Conservation (phyloP, 1,140 invertebrate genomes). For the Bombus sylvicola region DNA sequence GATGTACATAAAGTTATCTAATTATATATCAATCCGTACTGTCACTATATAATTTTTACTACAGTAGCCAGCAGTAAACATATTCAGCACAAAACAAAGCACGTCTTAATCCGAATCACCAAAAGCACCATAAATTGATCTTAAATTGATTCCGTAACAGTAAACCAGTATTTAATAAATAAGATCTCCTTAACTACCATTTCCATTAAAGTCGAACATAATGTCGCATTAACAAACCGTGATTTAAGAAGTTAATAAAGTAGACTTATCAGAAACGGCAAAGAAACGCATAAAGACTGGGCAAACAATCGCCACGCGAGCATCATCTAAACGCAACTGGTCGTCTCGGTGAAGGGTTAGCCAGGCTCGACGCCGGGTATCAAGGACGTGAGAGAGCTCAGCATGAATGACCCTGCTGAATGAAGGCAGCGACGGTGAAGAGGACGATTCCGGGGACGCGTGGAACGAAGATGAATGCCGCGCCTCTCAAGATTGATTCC, state of each 20-base stretch:
- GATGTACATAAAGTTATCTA: no score
- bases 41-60: no score
- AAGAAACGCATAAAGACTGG: not conserved
- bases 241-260: not conserved
- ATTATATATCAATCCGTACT: no score
- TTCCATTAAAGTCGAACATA: not conserved
- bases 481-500: conserved; percentile 65
- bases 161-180: not conserved
- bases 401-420: conserved; percentile 52
- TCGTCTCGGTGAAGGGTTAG: conserved; percentile 11
- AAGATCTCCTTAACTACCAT: not conserved
- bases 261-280: not conserved
- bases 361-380: not conserved
- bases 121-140: no score
- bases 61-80: no score
- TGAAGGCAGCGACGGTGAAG: conserved; percentile 13
- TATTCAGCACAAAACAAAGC: no score
- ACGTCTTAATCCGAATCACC: no score
- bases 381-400: conserved; percentile 19
- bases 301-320: not conserved
- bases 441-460: conserved; percentile 37
- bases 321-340: not conserved
- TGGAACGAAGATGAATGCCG: conserved; percentile 63
- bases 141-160: no score
- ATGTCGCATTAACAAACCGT: not conserved